Evolutionary conservation across 2,113 vertebrate species (phyloP), one percentile per base, ranked within the genome.

Genomic region (Pogona vitticeps): DNA sequence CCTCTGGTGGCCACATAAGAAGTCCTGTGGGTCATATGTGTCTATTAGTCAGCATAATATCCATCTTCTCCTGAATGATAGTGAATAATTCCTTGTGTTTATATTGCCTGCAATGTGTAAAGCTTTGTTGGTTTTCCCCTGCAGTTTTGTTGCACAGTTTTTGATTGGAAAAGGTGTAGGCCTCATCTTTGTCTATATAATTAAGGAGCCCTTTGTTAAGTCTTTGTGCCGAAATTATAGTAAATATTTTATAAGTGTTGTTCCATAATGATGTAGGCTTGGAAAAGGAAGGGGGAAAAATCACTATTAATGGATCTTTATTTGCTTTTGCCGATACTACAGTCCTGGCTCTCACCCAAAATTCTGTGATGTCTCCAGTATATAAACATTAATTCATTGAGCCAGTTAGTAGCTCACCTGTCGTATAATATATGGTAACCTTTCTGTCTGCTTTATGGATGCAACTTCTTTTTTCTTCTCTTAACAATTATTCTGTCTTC

Each of bases 171-270:
- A 59, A 72, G 58, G 72, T 42, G n/a, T 18, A 38, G 33, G 36
- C 33, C 68, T 59, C 12, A 58, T 26, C 76, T 80, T 79, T 71
- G 52, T 72, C 26, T 71, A 13, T 14, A 59, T n/a, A 71, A 85
- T 77, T 85, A 86, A 56, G 67, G 72, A 33, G 36, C 26, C 1
- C 3, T 56, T 78, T 70, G 33, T 70, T 86, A 23, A 40, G 46
- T 21, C 28, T 79, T 9, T 1, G n/a, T 59, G 84, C 67, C 26
- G 80, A 61, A 71, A n/a, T 21, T 65, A 33, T 59, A 79, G 76
- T 79, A 70, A 79, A 71, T 70, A 42, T 86, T 86, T 86, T 86
- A 15, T 67, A 38, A 80, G 65, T 36, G 18, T 75, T 28, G 13
- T 61, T 80, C 36, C 31, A 36, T 67, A 72, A 86, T n/a, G 46